These are phyloP conservation scores for Rambutsinella grinnellia DNA, from an alignment of 2,888 invertebrate species.

Conservation along the genomic window DNA sequence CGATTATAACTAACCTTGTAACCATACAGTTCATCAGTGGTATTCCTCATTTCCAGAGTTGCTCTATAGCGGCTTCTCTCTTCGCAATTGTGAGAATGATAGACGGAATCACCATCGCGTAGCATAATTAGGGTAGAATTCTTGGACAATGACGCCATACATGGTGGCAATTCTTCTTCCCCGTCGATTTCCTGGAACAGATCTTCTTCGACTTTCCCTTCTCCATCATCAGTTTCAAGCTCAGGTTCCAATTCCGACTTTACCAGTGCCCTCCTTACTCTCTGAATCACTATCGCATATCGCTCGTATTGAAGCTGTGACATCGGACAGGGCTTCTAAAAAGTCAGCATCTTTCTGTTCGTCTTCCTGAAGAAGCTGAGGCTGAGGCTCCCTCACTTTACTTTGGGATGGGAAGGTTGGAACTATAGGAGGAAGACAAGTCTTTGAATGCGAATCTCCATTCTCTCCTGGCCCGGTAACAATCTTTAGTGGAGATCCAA, in stretches of 20 bases:
- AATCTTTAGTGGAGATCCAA: background rate
- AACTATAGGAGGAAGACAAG: no score
- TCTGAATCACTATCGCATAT: no score
- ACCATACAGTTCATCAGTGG: background rate
- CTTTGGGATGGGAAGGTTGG: no score
- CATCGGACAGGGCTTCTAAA: no score
- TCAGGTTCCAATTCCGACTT: no score
- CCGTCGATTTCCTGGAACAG: background rate
- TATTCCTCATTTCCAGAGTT: background rate
- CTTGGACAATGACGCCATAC: background rate
- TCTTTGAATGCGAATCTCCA: no score
- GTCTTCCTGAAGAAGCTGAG: background rate
- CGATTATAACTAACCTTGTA: no score
- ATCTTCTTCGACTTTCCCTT: background rate
- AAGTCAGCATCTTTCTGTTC: no score
- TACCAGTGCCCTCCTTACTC: no score
- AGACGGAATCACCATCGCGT: background rate
- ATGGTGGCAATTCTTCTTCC: background rate
- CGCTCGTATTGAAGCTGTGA: no score
- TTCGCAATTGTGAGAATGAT: background rate
- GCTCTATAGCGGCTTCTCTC: background rate
- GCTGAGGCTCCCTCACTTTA: background rate
- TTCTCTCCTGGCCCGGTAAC: background rate
- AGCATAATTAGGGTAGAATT: background rate
- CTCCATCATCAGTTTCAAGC: background rate